Evolutionary conservation across 2,113 vertebrate species (phyloP), one percentile per base, ranked within the genome.

Genomic region (Grammomys surdaster): DNA sequence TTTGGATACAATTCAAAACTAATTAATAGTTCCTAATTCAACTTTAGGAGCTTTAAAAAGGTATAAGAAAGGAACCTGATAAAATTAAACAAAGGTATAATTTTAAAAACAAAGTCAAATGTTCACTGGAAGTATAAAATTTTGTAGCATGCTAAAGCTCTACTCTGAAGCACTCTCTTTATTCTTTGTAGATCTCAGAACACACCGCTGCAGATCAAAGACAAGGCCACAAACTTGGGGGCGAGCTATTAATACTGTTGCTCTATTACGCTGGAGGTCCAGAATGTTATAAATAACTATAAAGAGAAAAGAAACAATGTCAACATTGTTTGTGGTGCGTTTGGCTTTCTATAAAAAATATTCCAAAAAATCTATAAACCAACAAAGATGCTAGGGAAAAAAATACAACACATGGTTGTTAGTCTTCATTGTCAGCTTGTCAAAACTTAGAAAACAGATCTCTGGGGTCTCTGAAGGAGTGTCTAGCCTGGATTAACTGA

Each of bases 81-180:
- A 77, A 88, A 80, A 60, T 19, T 78, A 56, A 95, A 89, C 69
- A 76, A 72, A 40, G 24, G 46, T 5, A 36, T 51, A 60, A 89
- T 70, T 95, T 88, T 60, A 40, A 75, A 84, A 80, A 48, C 40
- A 58, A 89, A 84, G 33, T 76, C 51, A 86, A 63, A 88, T 31
- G 20, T 5, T 82, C 19, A 63, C 0, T 36, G 75, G n/a, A 75
- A 76, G 24, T 31, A 60, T 67, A 22, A 65, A 46, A 51, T 63
- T 6, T 51, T 26, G 63, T 67, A 26, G 67, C 31, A n/a, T 5
- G 7, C 20, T 33, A 75, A 91, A 43, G 3, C 40, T 26, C 67
- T 26, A 36, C 10, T 58, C 73, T 11, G 26, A 91, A 92, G 19
- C 54, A 31, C 0, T 31, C 60, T 31, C 54, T 40, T 51, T 1